phyloP scores from a whole-genome alignment of 2,888 invertebrate genomes.

The Anagyrus pseudococci region DNA sequence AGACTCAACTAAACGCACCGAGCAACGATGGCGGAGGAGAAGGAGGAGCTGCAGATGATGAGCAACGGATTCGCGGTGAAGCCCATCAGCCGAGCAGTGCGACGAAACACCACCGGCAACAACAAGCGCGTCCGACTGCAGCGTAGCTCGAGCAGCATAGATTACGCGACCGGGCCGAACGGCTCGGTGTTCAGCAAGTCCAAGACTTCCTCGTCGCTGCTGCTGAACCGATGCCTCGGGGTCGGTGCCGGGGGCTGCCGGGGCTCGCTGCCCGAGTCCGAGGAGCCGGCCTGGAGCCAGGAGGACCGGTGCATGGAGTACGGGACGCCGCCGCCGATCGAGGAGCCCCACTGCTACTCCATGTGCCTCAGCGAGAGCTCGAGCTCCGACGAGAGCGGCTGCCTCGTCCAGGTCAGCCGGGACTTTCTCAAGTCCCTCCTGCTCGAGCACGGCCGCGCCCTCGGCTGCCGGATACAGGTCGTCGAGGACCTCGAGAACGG shows the following conservation, averaged over 20 bases:
- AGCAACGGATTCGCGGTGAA: neutral
- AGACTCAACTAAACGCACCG: too few species aligned
- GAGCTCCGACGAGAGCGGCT: slow-evolving; percentile 63
- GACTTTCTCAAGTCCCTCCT: slow-evolving; percentile 78
- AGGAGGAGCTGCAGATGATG: neutral
- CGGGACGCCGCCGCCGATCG: slow-evolving; percentile 80
- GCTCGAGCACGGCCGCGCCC: slow-evolving; percentile 75
- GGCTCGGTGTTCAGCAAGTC: slow-evolving; percentile 40
- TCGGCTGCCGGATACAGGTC: slow-evolving; percentile 72
- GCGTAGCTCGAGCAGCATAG: slow-evolving; percentile 49
- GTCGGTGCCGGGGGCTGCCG: slow-evolving; percentile 33
- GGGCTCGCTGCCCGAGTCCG: slow-evolving; percentile 38
- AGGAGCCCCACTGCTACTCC: slow-evolving; percentile 68
- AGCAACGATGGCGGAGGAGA: neutral
- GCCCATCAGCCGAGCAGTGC: neutral
- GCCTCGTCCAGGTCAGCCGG: slow-evolving; percentile 58
- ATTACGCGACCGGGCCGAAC: slow-evolving; percentile 38
- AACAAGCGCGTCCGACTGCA: slow-evolving; percentile 47
- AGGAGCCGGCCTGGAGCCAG: slow-evolving; percentile 38
- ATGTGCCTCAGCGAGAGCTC: slow-evolving; percentile 84
- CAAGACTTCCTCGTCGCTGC: slow-evolving; percentile 46
- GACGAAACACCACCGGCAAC: neutral
- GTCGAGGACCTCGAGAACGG: slow-evolving; percentile 79
- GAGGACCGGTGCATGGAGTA: slow-evolving; percentile 72
- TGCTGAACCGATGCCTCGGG: slow-evolving; percentile 47